Base-by-base conservation (phyloP, 2,113 vertebrate species). In the Ptilonorhynchus violaceus region DNA sequence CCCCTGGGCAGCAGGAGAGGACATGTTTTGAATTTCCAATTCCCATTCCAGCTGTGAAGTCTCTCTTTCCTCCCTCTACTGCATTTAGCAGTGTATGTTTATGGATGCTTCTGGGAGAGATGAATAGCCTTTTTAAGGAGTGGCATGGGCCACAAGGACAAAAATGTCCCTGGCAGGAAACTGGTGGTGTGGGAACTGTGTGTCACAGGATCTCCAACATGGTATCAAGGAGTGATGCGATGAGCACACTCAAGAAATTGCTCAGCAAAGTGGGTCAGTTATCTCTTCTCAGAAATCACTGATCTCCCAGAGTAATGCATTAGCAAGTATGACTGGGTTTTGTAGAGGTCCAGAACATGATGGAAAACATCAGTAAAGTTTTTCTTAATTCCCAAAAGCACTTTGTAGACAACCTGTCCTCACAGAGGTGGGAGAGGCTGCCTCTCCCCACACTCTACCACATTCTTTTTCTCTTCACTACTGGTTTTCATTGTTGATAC, bases 211-310 rank as follows among this genome's bases (percentile, higher is more conserved):
- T 73, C 46, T 66, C 83, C 50, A 55, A 24, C 9, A 19, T 3
- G 9, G 21, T 42, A 73, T 39, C 0, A 0, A 68, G 44, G 9
- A 41, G 15, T 63, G 19, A 64, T 1, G 2, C 21, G 70, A 74
- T 0, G 0, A 41, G 25, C 27, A 42, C 59, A 66, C 47, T 55
- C 8, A 31, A 91, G 30, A 72, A 83, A 78, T 22, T 21, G 18
- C 41, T 84, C 46, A 70, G 42, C 56, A 35, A 76, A 50, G 14
- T 3, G 0, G 20, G 8, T 73, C 46, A 42, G 56, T 30, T 62
- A 64, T 87, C 50, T 78, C 23, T 74, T 76, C 50, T 64, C 33
- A 55, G 24, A 77, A 89, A 67, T 62, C 39, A 46, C 0, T 72
- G 28, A 62, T 87, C 23, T 79, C 62, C 21, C 23, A 42, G 19